These are phyloP conservation scores for Agrypnia vestita DNA, from an alignment of 1,140 invertebrate species.

Conservation along the genomic window DNA sequence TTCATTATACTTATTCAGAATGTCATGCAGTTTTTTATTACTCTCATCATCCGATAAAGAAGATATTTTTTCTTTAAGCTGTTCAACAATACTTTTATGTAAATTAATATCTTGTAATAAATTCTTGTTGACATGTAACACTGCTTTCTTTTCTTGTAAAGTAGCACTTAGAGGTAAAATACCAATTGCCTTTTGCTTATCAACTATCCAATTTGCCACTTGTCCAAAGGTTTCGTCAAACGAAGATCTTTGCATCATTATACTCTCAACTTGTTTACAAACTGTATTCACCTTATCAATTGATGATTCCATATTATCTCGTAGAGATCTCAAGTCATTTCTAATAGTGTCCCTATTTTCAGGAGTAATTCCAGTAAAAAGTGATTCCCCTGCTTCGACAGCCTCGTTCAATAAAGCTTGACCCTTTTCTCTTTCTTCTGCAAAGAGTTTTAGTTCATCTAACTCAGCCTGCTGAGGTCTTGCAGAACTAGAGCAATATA, in stretches of 20 bases:
- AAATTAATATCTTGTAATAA: constrained; percentile 87
- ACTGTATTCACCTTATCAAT: constrained; percentile 88
- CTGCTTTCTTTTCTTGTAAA: constrained; percentile 89
- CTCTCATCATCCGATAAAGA: constrained; percentile 84
- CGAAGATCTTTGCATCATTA: constrained; percentile 89
- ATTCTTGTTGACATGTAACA: constrained; percentile 83
- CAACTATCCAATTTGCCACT: constrained; percentile 86
- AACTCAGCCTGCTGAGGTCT: constrained; percentile 81
- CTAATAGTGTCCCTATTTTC: constrained; percentile 90
- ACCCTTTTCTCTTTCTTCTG: constrained; percentile 84
- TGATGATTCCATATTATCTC: constrained; percentile 88
- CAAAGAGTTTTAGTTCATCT: constrained; percentile 83
- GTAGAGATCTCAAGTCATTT: constrained; percentile 84
- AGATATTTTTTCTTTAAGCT: constrained; percentile 84
- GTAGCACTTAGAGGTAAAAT: constrained; percentile 82
- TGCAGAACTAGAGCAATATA: constrained; percentile 77
- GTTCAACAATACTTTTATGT: constrained; percentile 85
- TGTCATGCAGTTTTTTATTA: constrained; percentile 79
- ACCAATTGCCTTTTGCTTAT: constrained; percentile 80
- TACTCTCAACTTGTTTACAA: constrained; percentile 89
- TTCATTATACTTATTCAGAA: constrained; percentile 80
- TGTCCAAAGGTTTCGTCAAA: constrained; percentile 92
- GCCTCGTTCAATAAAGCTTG: constrained; percentile 85
- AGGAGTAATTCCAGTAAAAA: constrained; percentile 89
- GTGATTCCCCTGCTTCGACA: constrained; percentile 88